Evolutionary conservation across 2,888 invertebrate genomes (phyloP), one percentile per base, ranked within the genome.

Genomic region (Ormia ochracea): DNA sequence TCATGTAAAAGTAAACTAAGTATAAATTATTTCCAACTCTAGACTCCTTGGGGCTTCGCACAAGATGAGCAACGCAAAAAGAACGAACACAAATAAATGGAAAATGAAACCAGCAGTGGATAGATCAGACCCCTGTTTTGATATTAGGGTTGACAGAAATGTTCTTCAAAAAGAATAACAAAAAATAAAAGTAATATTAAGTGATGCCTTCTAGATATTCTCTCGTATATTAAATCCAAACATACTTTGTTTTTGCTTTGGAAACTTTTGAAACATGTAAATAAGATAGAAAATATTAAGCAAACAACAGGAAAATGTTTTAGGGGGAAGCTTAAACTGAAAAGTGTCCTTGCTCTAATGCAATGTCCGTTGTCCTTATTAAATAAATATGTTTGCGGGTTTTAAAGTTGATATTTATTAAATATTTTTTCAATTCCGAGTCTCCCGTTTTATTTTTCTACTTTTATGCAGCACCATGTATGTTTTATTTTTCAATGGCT

Each of bases 1-100:
- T 86, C 85, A 86, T 84, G 79, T 80, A 81, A 78, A 82, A 74
- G 75, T 79, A 81, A 83, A 83, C 81, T 82, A 76, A 66, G 79
- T 56, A 66, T 80, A 80, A 80, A 80, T 78, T 72, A 78, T 50
- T 17, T 43, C 68, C 43, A 68, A 72, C 54, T 69, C 17, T 56
- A 63, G 65, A 78, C 81, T 78, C 77, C 78, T 84, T 83, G 83
- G 83, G 79, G 78, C 82, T 82, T 79, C 61, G 58, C 76, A 77
- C 43, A 19, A 59, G n/a, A 68, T 33, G 50, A 50, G 48, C 19
- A 59, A 19, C 65, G 54, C 28, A 41, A 21, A 21, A 26, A 23
- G 9, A 50, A 17, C 9, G 12, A 41, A 31, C 12, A 58, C 17
- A 68, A 50, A 59, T n/a, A 33, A 65, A 48, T 56, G 23, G 14